Evolutionary conservation across 2,888 invertebrate species (phyloP), one percentile per base, ranked within the genome.

Genomic region (Andrena flavipes): DNA sequence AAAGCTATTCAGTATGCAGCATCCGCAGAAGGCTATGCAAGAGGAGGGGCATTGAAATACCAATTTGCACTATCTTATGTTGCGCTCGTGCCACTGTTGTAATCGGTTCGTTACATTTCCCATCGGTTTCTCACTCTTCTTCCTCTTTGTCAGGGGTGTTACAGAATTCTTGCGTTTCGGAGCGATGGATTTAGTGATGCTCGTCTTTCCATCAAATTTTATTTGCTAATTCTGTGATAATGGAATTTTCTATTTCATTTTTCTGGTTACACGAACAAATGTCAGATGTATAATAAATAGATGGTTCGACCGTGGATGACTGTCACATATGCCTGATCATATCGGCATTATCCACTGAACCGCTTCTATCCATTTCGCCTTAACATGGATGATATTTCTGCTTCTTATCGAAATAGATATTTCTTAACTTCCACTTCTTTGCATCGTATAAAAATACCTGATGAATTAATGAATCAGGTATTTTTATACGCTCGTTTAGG

Each of bases 291-390:
- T 51, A 51, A 51, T 51, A 20, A 51, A 51, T 51, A 8, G 1
- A 51, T 7, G 2, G 20, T 7, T 20, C 20, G 51, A 56, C 23
- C 23, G 10, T 56, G 23, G 23, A 26, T 26, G 56, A 26, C 42
- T 42, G 42, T 33, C 30, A 0, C 8, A n/a, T 60, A 20, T 62
- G 62, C 59, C 49, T 65, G 64, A 64, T 33, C 59, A 20, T 33
- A 63, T 7, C 29, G 20, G 16, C 7, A 2, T 4, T 42, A 20
- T 60, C 48, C 42, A 42, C 49, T 60, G n/a, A 26, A 48, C 48
- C n/a, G 16, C 16, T 10, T 35, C 20, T 51, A 51, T 51, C n/a
- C n/a, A n/a, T n/a, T 51, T 20, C 8, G 23, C 3, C 6, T 33
- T 62, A 16, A 0, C 20, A 20, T 8, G 51, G 2, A 6, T 6